Evolutionary conservation across 2,113 vertebrate genomes (phyloP).

Genomic region (Cebus imitator): DNA sequence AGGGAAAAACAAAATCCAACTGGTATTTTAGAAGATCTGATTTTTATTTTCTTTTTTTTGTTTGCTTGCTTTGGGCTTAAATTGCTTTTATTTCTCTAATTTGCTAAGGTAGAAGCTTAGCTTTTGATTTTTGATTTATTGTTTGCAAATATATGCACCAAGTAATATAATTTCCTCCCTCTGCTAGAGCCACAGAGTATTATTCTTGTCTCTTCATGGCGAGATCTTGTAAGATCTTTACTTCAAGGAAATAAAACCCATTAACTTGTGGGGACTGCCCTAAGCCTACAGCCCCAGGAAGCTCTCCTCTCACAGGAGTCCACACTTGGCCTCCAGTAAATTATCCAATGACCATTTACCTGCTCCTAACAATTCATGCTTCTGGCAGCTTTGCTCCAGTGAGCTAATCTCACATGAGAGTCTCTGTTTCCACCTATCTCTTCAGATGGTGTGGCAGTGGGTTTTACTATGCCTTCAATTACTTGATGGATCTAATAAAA

Average conservation of each 20-base stretch:
- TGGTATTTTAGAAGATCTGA: background rate
- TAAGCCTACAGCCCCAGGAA: rapidly evolving
- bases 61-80: background rate
- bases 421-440: background rate
- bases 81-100: background rate
- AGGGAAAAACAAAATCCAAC: background rate
- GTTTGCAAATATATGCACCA: background rate
- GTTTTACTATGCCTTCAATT: background rate
- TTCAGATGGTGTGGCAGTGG: background rate
- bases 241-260: background rate
- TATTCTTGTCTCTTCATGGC: background rate
- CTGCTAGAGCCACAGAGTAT: background rate
- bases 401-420: too few species aligned
- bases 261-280: rapidly evolving
- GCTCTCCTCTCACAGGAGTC: background rate
- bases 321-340: background rate
- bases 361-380: background rate
- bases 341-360: background rate
- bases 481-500: background rate
- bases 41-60: background rate
- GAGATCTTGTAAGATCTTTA: too few species aligned
- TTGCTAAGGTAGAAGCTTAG: background rate
- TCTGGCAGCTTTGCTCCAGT: background rate
- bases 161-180: background rate
- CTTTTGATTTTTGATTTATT: background rate